Percentiles rank a stretch among this genome's conserved stretches.
Evolutionary conservation across 1,140 invertebrate genomes (phyloP).

Genomic region (Temnothorax curvispinosus): DNA sequence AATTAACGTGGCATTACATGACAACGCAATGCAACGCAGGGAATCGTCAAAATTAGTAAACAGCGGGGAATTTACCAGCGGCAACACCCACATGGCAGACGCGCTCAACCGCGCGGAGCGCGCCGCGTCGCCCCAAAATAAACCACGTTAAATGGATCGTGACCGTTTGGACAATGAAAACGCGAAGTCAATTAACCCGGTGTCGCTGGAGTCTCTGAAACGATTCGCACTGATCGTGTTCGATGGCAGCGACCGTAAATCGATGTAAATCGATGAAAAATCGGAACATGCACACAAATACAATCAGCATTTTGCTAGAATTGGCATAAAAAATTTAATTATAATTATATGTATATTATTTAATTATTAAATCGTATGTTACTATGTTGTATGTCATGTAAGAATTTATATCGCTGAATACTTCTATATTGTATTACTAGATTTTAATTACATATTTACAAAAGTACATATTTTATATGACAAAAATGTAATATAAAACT

Average conservation of each 20-base stretch:
- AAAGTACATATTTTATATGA: background rate
- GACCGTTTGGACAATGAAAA: conserved; percentile 45
- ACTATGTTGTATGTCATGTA: background rate
- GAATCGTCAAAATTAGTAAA: conserved; percentile 54
- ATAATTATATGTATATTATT: background rate
- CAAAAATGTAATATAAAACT: background rate
- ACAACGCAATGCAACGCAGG: background rate
- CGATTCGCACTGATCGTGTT: background rate
- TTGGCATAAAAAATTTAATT: too few relatives aligned
- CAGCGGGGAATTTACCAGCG: conserved; percentile 32
- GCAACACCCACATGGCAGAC: conserved; percentile 81
- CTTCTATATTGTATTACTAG: background rate
- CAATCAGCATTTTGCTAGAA: background rate
- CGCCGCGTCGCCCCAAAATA: conserved; percentile 18
- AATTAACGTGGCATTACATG: conserved; percentile 29
- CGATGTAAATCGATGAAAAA: conserved; percentile 1
- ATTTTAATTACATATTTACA: too few relatives aligned
- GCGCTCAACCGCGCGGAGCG: conserved; percentile 75
- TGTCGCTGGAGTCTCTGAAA: background rate
- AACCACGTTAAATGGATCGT: conserved; percentile 39
- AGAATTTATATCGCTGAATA: background rate
- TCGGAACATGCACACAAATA: background rate
- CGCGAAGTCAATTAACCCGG: conserved; percentile 56
- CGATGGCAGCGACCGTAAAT: background rate
- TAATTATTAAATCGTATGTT: background rate